Evolutionary conservation across 2,888 invertebrate species (phyloP), one percentile per base, ranked within the genome.

Genomic region (Calliscelio sp.): DNA sequence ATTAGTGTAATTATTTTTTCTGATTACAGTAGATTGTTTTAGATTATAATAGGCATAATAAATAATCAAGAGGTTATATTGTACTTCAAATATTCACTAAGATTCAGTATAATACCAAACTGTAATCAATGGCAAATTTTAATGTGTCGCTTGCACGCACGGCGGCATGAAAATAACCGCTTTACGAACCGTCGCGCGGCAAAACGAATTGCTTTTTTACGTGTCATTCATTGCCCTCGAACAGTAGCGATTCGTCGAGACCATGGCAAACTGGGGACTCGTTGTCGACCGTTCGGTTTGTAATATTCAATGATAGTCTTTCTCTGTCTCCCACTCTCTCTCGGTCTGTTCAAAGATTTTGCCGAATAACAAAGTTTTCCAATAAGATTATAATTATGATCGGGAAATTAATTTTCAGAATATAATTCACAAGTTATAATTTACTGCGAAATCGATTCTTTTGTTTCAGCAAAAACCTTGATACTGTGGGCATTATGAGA

Each of bases 121-220:
- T 46, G 65, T 87, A 79, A 79, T 59, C 79, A 81, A 83, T 81
- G 81, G 84, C 82, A 81, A 85, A 89, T 88, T 88, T 88, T 87
- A 87, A 88, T 86, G 85, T 57, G 85, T 79, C 82, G 80, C 73
- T 66, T 84, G 85, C 87, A 85, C 87, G 87, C 87, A 87, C 86
- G 79, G 77, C 59, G 65, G 85, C 82, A 83, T 84, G 86, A 86
- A 88, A 89, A 85, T 87, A 87, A 85, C 86, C 66, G 77, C 65
- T 79, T 73, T 51, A 49, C 81, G 66, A 77, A 79, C 77, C 70
- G 77, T 77, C 75, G 80, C 74, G 49, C 81, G 61, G 57, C 63
- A 66, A 87, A 87, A 87, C 85, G 81, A 86, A 89, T 87, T 85
- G 87, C 84, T 89, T 89, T 88, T 88, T 88, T 87, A 89, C 88